phyloP scores from a whole-genome alignment of 2,113 vertebrate genomes.

The Bos javanicus region DNA sequence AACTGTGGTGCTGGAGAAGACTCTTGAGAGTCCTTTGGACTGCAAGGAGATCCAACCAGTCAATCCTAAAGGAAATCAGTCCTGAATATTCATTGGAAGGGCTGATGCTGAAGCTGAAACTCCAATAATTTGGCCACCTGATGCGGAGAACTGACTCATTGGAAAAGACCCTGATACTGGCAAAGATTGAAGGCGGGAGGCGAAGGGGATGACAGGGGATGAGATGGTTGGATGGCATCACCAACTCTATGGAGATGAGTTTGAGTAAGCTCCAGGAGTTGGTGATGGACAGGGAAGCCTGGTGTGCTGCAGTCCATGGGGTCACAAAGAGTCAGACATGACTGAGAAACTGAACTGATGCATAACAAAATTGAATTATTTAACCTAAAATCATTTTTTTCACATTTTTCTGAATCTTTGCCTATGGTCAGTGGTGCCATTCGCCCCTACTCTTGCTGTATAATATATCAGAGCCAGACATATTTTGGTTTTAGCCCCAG shows the following conservation, averaged over 20 bases:
- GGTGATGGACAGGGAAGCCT: not conserved
- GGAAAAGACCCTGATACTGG: not conserved
- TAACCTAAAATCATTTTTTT: not conserved
- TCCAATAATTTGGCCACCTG: not conserved
- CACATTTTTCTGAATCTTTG: not conserved
- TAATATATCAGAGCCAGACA: not conserved
- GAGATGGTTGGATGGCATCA: not conserved
- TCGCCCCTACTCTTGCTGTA: not conserved
- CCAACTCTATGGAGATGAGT: not conserved
- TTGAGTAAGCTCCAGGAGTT: not conserved
- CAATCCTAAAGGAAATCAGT: not conserved
- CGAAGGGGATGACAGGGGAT: not conserved
- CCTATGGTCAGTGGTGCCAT: not conserved
- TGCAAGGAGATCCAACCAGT: too few species aligned
- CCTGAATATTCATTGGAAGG: not conserved
- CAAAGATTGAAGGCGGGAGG: not conserved
- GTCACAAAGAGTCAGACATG: not conserved
- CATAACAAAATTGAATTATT: not conserved
- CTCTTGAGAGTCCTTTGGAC: too few species aligned
- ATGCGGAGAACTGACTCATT: not conserved
- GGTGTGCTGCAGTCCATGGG: not conserved
- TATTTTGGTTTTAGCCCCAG: not conserved
- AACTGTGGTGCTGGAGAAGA: too few species aligned
- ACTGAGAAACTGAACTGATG: not conserved
- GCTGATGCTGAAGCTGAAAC: not conserved